Conservation (phyloP, 37 sponge, comb jelly and placozoan species). For the Aplysina aerophoba region DNA sequence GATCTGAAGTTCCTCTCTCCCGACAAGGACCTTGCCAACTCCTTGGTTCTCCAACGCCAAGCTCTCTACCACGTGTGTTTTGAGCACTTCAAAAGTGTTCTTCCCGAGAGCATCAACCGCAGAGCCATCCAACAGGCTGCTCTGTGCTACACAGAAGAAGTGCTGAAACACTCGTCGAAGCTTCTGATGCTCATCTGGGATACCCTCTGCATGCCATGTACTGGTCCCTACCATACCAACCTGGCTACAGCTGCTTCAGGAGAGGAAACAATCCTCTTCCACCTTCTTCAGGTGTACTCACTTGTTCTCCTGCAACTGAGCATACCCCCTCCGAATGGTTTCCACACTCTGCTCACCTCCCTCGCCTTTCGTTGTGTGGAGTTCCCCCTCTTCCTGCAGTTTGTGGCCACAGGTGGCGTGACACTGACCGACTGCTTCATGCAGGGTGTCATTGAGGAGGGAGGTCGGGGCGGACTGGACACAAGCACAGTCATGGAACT, state of each 20-base stretch:
- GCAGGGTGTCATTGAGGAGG: neutral
- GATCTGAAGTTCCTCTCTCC: neutral
- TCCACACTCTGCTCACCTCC: slow-evolving; percentile 5
- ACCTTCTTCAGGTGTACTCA: neutral
- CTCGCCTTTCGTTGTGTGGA: neutral
- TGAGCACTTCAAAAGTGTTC: too few species aligned
- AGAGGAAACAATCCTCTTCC: slow-evolving; percentile 22
- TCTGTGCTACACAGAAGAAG: neutral
- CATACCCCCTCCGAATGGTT: slow-evolving; percentile 1
- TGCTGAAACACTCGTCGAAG: neutral
- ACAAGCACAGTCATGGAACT: neutral
- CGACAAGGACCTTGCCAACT: neutral
- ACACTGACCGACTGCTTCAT: slow-evolving; percentile 17
- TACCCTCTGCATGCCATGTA: neutral
- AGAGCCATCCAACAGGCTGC: neutral
- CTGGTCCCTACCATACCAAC: neutral
- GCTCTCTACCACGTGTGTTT: neutral
- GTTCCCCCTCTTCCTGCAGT: slow-evolving; percentile 7
- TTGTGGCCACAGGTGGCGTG: neutral
- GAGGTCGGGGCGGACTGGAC: too few species aligned
- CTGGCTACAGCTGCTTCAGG: neutral
- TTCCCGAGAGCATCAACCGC: too few species aligned
- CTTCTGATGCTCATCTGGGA: slow-evolving; percentile 1
- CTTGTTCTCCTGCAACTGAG: neutral
- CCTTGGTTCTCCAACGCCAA: neutral